Percentiles rank a stretch among this genome's conserved stretches.
Evolutionary conservation across 2,888 invertebrate genomes (phyloP).

Genomic region (Synanthedon myopaeformis): DNA sequence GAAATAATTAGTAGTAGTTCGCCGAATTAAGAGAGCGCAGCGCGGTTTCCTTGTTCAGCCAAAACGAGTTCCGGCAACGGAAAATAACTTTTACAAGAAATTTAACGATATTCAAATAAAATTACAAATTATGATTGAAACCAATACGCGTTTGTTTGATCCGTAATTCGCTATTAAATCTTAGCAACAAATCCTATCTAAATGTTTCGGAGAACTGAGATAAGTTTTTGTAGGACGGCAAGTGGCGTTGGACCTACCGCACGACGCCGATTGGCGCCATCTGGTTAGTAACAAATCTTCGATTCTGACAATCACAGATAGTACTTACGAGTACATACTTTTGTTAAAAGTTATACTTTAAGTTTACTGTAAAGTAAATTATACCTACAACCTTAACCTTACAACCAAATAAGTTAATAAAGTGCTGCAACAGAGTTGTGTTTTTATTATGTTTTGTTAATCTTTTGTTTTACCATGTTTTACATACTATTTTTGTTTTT

Average conservation of each 20-base stretch:
- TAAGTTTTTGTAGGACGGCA: constrained; percentile 35
- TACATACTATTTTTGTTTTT: no score
- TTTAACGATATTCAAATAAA: constrained; percentile 8
- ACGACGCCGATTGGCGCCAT: constrained; percentile 60
- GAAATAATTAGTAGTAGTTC: constrained; percentile 60
- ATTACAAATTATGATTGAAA: no score
- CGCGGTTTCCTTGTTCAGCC: constrained; percentile 61
- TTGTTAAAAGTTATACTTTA: no score
- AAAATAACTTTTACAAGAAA: constrained; percentile 19
- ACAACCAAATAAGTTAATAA: no score
- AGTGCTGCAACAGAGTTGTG: no score
- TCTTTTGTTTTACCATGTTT: no score
- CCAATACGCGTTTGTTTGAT: no score
- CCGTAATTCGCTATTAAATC: not conserved
- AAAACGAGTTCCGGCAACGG: constrained; percentile 45
- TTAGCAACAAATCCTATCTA: no score
- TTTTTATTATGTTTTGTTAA: no score
- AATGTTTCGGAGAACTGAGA: constrained; percentile 1
- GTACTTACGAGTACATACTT: constrained; percentile 26
- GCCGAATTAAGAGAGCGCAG: constrained; percentile 37
- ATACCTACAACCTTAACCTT: no score
- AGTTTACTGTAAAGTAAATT: no score
- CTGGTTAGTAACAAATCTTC: constrained; percentile 56
- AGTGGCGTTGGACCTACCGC: constrained; percentile 47
- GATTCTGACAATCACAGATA: constrained; percentile 56